phyloP scores from a whole-genome alignment of 53 echinoderm and acorn worm genomes.

The Crossaster papposus region DNA sequence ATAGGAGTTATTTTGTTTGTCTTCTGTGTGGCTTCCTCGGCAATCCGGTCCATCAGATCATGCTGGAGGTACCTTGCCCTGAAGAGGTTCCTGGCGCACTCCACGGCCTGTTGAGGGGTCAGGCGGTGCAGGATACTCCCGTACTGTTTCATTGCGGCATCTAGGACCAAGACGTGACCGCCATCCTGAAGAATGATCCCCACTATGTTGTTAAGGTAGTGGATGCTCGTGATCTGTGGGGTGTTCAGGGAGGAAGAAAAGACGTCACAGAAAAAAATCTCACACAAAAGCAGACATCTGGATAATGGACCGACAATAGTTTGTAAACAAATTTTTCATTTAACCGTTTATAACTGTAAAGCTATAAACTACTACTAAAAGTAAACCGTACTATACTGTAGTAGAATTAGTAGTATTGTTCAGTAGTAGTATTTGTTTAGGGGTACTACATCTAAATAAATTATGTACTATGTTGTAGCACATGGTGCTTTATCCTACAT shows the following conservation, averaged over 20 bases:
- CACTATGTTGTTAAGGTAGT: conserved; percentile 77
- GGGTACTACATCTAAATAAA: too few relatives aligned
- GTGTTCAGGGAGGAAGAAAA: too few relatives aligned
- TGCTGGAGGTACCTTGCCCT: conserved; percentile 75
- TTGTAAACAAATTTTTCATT: too few relatives aligned
- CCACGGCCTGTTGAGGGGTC: conserved; percentile 79
- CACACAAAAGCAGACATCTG: background rate
- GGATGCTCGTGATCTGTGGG: conserved; percentile 68
- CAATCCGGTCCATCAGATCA: conserved; percentile 79
- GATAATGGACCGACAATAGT: background rate
- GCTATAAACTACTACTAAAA: too few relatives aligned
- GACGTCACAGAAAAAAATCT: background rate
- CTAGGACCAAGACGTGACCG: conserved; percentile 70
- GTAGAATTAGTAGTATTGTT: too few relatives aligned
- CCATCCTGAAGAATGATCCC: conserved; percentile 71
- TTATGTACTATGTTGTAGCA: too few relatives aligned
- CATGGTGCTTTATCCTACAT: background rate
- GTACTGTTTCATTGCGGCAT: conserved; percentile 76
- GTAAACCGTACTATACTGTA: too few relatives aligned
- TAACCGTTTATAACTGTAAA: too few relatives aligned
- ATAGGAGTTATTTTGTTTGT: conserved; percentile 78
- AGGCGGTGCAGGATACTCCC: conserved; percentile 64
- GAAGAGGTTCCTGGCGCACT: conserved; percentile 74
- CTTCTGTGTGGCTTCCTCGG: conserved; percentile 65
- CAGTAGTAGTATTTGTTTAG: too few relatives aligned